Base-by-base conservation (phyloP, 2,113 vertebrate species). In the Cyanoramphus novaezelandiae region DNA sequence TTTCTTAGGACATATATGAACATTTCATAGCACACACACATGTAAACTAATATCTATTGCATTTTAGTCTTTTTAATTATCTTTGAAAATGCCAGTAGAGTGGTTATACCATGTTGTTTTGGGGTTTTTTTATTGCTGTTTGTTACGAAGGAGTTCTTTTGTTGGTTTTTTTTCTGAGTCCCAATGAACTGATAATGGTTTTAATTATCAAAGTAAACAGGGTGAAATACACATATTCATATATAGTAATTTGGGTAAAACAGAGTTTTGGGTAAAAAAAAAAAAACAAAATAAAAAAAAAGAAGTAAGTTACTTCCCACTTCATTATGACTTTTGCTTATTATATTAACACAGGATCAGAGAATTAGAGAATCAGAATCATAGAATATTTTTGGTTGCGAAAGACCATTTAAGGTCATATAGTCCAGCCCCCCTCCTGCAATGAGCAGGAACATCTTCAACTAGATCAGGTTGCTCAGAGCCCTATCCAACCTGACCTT, bases 371-470 rank as follows among this genome's bases (percentile, higher is more conserved):
- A 43, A 39, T 25, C 18, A 41, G 50, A 83, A 46, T 44, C 23
- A n/a, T 29, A 27, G 9, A 74, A 49, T 17, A 35, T 4, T 35
- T 55, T 17, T 19, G 5, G 27, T 63, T 87, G 15, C 6, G 74
- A n/a, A 11, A 39, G 16, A 44, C 9, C 8, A 44, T 44, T 68
- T 50, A 63, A 68, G 15, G 6, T 53, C n/a, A 49, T 59, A 11
- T 39, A 17, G 12, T 65, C 29, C 41, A 53, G 29, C 1, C 1
- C 5, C 1, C 46, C 2, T 8, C 2, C 14, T 62, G 25, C 21
- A 72, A 28, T 15, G 1, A 29, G 6, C 39, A 62, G 25, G 11
- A 17, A 14, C 16, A 49, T 28, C 17, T 43, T n/a, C 20, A 23
- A 7, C 20, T 16, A 55, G 20, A 37, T 35, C 12, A 37, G 10